phyloP scores from a whole-genome alignment of 1,140 invertebrate genomes.

The Charaxes varanes region DNA sequence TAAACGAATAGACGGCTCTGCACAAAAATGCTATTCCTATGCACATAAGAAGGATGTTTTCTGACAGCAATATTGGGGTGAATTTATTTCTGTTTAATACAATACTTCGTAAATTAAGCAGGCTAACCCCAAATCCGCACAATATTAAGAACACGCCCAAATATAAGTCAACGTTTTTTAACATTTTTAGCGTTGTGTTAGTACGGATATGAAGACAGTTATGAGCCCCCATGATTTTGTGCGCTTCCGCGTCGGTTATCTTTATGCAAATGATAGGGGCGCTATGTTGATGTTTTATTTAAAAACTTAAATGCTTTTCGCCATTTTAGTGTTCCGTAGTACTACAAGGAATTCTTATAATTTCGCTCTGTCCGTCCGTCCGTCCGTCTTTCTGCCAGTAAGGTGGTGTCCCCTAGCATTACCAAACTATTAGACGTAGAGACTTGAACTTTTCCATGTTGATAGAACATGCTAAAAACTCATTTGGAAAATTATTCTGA shows the following conservation, averaged over 20 bases:
- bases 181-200: conserved; percentile 32
- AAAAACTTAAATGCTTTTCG: too few relatives aligned
- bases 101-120: conserved; percentile 48
- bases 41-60: conserved; percentile 53
- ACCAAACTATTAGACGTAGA: too few relatives aligned
- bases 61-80: conserved; percentile 44
- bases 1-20: conserved; percentile 33
- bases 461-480: too few relatives aligned
- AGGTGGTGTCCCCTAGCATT: too few relatives aligned
- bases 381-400: too few relatives aligned
- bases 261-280: conserved; percentile 60
- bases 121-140: conserved; percentile 48
- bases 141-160: conserved; percentile 51
- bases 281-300: conserved; percentile 1
- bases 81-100: conserved; percentile 30
- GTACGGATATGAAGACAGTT: conserved; percentile 16
- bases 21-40: conserved; percentile 55
- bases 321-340: too few relatives aligned
- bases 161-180: conserved; percentile 43
- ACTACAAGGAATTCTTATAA: too few relatives aligned
- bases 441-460: too few relatives aligned
- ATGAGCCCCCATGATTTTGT: conserved; percentile 41
- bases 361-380: too few relatives aligned
- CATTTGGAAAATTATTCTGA: too few relatives aligned
- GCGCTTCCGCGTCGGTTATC: conserved; percentile 34